These are phyloP conservation scores for Allophyes oxyacanthae DNA, from an alignment of 2,888 invertebrate species.

Conservation along the genomic window DNA sequence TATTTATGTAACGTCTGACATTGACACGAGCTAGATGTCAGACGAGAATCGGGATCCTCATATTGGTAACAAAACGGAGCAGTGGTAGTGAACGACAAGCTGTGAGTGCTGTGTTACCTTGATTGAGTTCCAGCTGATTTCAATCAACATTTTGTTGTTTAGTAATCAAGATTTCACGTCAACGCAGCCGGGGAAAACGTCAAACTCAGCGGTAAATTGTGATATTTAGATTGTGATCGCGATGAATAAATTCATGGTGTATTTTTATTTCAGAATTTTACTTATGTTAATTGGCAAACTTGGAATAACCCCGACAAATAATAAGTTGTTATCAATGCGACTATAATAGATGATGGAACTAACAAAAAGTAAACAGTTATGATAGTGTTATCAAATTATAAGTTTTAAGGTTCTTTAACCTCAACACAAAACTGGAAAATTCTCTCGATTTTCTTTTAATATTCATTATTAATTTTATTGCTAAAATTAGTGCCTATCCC, in stretches of 20 bases:
- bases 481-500: too few species aligned
- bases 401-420: too few species aligned
- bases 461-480: too few species aligned
- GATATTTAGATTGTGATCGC: not conserved
- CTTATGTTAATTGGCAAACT: conserved; percentile 3
- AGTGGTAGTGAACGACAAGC: conserved; percentile 3
- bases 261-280: conserved; percentile 1
- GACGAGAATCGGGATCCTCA: not conserved
- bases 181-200: conserved; percentile 5
- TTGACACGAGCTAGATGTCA: conserved; percentile 5
- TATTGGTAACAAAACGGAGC: not conserved
- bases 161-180: conserved; percentile 11
- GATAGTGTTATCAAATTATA: not conserved
- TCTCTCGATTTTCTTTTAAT: too few species aligned
- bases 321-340: too few species aligned
- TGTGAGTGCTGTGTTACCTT: conserved; percentile 1
- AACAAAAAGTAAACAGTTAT: not conserved
- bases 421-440: too few species aligned
- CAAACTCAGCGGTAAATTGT: conserved; percentile 9
- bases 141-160: conserved; percentile 16
- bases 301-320: not conserved
- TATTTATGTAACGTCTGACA: conserved; percentile 6
- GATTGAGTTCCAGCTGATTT: conserved; percentile 5
- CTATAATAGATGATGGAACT: not conserved
- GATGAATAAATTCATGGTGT: not conserved